Evolutionary conservation across 2,888 invertebrate species (phyloP).

Genomic region (Labia minor): DNA sequence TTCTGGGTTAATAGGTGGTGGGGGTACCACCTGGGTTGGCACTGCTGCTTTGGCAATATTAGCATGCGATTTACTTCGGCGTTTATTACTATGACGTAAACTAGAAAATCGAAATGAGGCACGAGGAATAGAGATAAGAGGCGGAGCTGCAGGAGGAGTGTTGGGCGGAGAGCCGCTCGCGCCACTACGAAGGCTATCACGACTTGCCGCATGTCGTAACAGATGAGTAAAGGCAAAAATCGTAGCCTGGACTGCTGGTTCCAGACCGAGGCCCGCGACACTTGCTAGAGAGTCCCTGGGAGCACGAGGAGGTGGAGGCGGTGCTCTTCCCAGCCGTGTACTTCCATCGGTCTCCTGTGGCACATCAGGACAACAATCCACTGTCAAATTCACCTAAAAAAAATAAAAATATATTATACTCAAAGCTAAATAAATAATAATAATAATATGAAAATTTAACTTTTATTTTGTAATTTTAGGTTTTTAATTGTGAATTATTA

Average conservation of each 20-base stretch:
- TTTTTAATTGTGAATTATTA: too few species aligned
- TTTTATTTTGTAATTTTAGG: too few species aligned
- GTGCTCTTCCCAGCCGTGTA: conserved; percentile 15
- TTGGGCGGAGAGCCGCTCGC: conserved; percentile 30
- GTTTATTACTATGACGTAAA: conserved; percentile 31
- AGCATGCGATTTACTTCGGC: conserved; percentile 33
- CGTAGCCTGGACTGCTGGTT: conserved; percentile 32
- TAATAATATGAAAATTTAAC: too few species aligned
- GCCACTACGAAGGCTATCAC: conserved; percentile 32
- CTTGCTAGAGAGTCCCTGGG: conserved; percentile 30
- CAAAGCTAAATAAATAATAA: neutral
- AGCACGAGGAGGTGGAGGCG: conserved; percentile 24
- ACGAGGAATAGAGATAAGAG: conserved; percentile 25
- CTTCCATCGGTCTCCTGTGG: conserved; percentile 18
- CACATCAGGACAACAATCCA: conserved; percentile 32
- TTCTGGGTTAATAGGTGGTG: conserved; percentile 31
- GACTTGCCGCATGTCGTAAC: conserved; percentile 32
- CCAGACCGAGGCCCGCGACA: conserved; percentile 31
- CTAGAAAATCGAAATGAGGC: conserved; percentile 31
- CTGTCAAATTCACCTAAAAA: conserved; percentile 35
- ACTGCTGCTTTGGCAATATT: conserved; percentile 31
- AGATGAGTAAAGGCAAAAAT: conserved; percentile 31
- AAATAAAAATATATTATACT: neutral
- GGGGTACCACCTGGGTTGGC: neutral
- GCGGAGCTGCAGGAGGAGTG: conserved; percentile 25